phyloP scores from a whole-genome alignment of 1,140 invertebrate genomes.

The Macrobrachium nipponense region DNA sequence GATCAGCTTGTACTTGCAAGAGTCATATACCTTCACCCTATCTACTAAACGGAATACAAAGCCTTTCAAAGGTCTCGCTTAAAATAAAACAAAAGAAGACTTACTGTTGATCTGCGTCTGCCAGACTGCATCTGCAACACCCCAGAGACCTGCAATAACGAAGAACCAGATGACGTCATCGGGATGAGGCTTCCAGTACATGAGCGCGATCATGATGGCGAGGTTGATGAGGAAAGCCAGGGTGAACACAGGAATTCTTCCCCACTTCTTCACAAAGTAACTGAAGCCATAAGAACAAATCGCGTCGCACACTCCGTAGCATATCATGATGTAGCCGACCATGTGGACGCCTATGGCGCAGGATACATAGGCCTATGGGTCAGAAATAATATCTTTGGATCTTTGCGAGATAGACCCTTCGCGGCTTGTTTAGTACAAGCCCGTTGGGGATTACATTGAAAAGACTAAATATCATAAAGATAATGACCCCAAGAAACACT shows the following conservation, averaged over 20 bases:
- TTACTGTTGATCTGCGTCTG: conserved; percentile 51
- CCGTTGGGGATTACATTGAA: too few species aligned
- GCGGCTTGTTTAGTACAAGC: too few species aligned
- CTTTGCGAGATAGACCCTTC: too few species aligned
- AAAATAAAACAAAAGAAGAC: background rate
- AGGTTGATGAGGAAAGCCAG: conserved; percentile 37
- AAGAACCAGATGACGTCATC: conserved; percentile 32
- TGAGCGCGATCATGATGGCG: conserved; percentile 38
- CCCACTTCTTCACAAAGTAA: conserved; percentile 28
- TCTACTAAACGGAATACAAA: too few species aligned
- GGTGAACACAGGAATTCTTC: conserved; percentile 39
- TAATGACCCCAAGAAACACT: too few species aligned
- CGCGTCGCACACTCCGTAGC: conserved; percentile 45
- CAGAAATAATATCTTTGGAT: background rate
- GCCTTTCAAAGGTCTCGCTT: background rate
- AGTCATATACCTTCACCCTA: too few species aligned
- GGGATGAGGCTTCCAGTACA: conserved; percentile 36
- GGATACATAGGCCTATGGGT: conserved; percentile 19
- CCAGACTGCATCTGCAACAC: conserved; percentile 47
- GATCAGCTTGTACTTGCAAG: too few species aligned
- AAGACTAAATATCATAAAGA: too few species aligned
- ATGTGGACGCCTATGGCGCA: conserved; percentile 37
- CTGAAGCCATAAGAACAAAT: conserved; percentile 50
- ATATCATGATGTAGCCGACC: conserved; percentile 50
- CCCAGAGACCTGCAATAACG: conserved; percentile 37